Conservation (phyloP, 2,797 vertebrate genomes). For the Aselliscus stoliczkanus region DNA sequence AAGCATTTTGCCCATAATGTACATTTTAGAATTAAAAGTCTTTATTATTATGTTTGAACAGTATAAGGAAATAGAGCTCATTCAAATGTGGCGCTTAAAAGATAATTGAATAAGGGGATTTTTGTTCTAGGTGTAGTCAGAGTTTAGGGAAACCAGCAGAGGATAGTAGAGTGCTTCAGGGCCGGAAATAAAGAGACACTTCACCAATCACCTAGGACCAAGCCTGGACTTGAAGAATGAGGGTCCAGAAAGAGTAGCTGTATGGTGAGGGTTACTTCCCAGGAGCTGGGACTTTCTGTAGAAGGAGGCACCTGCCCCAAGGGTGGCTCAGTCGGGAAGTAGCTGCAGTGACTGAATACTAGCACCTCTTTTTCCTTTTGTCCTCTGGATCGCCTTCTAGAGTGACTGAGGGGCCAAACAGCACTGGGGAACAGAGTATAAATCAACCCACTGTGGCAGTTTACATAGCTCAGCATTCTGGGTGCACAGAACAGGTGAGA, state of each 20-base stretch:
- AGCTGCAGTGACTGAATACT: background rate
- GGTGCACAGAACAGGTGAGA: background rate
- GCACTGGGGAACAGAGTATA: background rate
- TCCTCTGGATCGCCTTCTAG: background rate
- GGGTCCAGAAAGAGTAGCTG: background rate
- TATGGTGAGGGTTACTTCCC: fast-evolving
- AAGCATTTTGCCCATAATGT: background rate
- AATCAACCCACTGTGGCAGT: background rate
- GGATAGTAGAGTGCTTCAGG: background rate
- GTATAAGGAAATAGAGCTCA: background rate
- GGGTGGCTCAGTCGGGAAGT: background rate
- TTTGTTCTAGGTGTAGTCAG: background rate
- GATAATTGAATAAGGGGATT: background rate
- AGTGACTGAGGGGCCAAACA: background rate
- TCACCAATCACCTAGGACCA: too few relatives aligned
- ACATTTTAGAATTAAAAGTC: background rate
- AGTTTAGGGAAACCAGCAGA: background rate
- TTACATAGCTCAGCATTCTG: background rate
- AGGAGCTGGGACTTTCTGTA: background rate
- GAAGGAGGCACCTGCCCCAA: fast-evolving
- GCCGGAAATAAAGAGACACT: background rate
- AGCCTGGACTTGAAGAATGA: background rate
- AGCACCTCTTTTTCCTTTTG: background rate
- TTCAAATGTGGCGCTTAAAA: background rate
- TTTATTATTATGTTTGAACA: background rate